Conservation (phyloP, 2,888 invertebrate species). For the Apomyelois bistriatella region DNA sequence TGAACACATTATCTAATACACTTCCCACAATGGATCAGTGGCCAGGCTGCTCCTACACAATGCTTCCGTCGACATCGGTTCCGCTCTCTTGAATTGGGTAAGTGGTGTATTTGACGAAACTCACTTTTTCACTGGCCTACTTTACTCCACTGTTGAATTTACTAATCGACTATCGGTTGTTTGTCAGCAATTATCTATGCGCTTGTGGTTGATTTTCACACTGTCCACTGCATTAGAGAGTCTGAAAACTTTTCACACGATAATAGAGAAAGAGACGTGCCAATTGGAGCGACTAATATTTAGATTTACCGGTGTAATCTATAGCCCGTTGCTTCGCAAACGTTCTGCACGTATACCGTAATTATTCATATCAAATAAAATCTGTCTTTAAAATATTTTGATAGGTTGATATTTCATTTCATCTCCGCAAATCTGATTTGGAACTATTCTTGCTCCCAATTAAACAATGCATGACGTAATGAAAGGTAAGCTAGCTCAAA, state of each 20-base stretch:
- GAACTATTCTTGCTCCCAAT: too few species aligned
- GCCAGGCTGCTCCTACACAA: slow-evolving; percentile 52
- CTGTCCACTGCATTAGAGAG: slow-evolving; percentile 51
- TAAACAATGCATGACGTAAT: slow-evolving; percentile 32
- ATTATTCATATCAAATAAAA: slow-evolving; percentile 33
- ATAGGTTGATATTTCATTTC: too few species aligned
- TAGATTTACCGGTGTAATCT: slow-evolving; percentile 56
- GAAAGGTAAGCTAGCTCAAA: slow-evolving; percentile 47
- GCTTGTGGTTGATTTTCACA: slow-evolving; percentile 59
- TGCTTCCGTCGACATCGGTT: slow-evolving; percentile 68
- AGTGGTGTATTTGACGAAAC: slow-evolving; percentile 75
- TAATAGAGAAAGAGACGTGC: slow-evolving; percentile 66
- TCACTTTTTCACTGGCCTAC: slow-evolving; percentile 70
- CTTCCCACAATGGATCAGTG: slow-evolving; percentile 58
- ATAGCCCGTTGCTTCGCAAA: slow-evolving; percentile 34
- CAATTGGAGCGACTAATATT: slow-evolving; percentile 73
- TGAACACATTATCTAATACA: slow-evolving; percentile 68
- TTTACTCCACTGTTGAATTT: slow-evolving; percentile 47
- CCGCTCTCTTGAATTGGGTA: slow-evolving; percentile 77
- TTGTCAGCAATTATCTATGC: slow-evolving; percentile 61
- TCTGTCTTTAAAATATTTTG: neutral
- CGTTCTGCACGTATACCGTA: slow-evolving; percentile 46
- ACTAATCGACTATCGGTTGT: slow-evolving; percentile 53
- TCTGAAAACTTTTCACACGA: slow-evolving; percentile 63
- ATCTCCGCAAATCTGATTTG: too few species aligned